These are phyloP conservation scores for Troides oblongomaculatus DNA, from an alignment of 2,888 invertebrate species.

Conservation along the genomic window DNA sequence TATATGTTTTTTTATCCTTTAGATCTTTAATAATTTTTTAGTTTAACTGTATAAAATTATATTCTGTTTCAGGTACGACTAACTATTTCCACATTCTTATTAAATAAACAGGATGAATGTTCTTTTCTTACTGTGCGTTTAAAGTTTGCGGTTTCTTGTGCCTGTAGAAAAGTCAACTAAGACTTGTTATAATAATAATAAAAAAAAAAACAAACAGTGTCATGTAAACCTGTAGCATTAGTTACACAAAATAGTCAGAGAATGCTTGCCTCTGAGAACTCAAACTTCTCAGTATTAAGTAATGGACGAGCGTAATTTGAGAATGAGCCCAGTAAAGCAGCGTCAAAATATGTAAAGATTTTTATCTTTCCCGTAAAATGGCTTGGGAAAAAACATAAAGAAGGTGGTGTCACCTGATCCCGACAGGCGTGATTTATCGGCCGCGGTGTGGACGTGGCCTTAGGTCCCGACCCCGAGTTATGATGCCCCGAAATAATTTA, in stretches of 20 bases:
- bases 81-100: too few relatives aligned
- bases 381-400: constrained; percentile 82
- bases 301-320: constrained; percentile 77
- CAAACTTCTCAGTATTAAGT: constrained; percentile 70
- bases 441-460: constrained; percentile 76
- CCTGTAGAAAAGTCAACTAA: background rate
- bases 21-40: constrained; percentile 12
- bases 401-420: constrained; percentile 81
- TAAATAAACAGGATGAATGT: too few relatives aligned
- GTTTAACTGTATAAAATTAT: too few relatives aligned
- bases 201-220: background rate
- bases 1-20: background rate
- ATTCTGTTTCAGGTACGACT: too few relatives aligned
- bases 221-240: constrained; percentile 11
- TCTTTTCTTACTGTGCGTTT: too few relatives aligned
- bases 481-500: constrained; percentile 73
- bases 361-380: constrained; percentile 80
- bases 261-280: constrained; percentile 49
- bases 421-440: constrained; percentile 73
- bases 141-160: background rate
- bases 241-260: constrained; percentile 23
- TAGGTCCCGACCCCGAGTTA: constrained; percentile 70
- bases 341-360: constrained; percentile 81
- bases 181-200: background rate
- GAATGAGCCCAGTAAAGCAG: constrained; percentile 75